Evolutionary conservation across 2,888 invertebrate genomes (phyloP).

Genomic region (Calliopum simillimum): DNA sequence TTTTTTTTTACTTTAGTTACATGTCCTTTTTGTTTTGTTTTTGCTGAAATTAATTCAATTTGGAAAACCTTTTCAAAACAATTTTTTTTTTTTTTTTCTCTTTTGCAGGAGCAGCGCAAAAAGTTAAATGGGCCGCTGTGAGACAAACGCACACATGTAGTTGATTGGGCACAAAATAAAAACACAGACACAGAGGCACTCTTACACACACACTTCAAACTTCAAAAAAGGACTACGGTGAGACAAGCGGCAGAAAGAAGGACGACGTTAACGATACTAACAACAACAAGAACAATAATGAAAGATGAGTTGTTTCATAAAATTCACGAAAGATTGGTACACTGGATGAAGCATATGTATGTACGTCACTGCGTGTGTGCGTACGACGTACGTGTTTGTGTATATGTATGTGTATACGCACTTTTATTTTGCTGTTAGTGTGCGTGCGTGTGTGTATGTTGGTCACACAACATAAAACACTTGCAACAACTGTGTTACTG

Average conservation of each 20-base stretch:
- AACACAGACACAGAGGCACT: no score
- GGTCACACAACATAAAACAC: conserved; percentile 2
- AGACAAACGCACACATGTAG: no score
- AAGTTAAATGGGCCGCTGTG: background rate
- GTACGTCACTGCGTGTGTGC: background rate
- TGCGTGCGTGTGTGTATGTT: background rate
- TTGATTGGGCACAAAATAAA: no score
- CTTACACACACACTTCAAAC: no score
- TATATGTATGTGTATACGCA: conserved; percentile 6
- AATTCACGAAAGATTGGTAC: conserved; percentile 6
- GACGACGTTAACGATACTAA: background rate
- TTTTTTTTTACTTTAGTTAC: background rate
- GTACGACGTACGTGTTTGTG: background rate
- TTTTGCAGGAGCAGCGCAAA: background rate
- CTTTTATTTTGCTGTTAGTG: background rate
- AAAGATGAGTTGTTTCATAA: conserved; percentile 1
- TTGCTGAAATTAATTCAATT: background rate
- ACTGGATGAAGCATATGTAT: background rate
- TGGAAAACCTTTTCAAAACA: background rate
- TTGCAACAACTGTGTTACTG: background rate
- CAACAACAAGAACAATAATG: background rate
- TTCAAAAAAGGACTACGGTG: no score
- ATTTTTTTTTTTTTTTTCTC: background rate
- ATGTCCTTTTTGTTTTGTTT: background rate
- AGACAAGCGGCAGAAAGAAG: background rate